Evolutionary conservation across 2,888 invertebrate species (phyloP).

Genomic region (Ochropleura plecta): DNA sequence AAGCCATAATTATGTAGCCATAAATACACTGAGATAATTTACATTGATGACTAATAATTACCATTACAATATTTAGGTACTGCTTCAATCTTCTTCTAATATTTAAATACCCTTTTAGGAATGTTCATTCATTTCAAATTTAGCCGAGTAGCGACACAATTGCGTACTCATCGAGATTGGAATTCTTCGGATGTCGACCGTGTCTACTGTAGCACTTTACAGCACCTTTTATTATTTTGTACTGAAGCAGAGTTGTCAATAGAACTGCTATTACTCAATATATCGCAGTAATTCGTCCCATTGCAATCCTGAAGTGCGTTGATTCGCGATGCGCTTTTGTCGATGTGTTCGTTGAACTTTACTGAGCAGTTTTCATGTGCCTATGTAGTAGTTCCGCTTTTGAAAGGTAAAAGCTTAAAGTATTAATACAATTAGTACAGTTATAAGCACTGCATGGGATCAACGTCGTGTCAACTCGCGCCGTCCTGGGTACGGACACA

Average conservation of each 20-base stretch:
- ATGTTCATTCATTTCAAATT: not conserved
- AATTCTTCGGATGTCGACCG: not conserved
- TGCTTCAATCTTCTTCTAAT: no score
- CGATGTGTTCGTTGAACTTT: not conserved
- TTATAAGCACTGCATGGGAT: not conserved
- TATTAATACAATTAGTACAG: not conserved
- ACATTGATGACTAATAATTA: no score
- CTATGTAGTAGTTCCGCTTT: not conserved
- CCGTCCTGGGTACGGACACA: no score
- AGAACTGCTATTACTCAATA: not conserved
- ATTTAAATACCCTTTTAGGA: no score
- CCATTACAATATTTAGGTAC: no score
- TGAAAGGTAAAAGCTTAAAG: not conserved
- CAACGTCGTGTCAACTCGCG: not conserved
- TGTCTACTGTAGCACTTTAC: not conserved
- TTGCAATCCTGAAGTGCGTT: not conserved
- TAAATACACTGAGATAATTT: no score
- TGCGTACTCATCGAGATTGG: no score
- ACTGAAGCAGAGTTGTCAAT: not conserved
- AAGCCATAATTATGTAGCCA: no score
- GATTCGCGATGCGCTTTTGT: no score
- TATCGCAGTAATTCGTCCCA: not conserved
- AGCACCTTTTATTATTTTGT: conserved; percentile 1
- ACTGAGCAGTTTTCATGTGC: not conserved
- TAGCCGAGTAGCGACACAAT: not conserved